Conservation (phyloP, 2,888 invertebrate species). For the Sarcophaga rosellei region DNA sequence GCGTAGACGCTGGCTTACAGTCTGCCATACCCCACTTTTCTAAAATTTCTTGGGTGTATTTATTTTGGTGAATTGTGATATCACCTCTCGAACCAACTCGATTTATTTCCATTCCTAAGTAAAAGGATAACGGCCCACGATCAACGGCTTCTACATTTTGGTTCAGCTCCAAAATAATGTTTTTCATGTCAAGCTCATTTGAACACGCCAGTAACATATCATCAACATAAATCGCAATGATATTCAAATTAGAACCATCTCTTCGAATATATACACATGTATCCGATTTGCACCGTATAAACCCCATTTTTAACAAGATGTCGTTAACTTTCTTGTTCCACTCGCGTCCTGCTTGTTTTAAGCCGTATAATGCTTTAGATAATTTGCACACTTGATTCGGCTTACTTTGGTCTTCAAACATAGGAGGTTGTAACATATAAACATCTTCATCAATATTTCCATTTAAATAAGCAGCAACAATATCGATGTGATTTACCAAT, state of each 20-base stretch:
- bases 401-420: constrained; percentile 56
- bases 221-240: no score
- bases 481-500: not conserved
- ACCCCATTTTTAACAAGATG: constrained; percentile 18
- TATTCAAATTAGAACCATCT: no score
- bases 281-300: not conserved
- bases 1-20: no score
- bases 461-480: not conserved
- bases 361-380: constrained; percentile 41
- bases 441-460: no score
- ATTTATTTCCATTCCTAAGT: constrained; percentile 46
- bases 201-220: not conserved
- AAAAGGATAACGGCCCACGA: constrained; percentile 30
- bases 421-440: not conserved
- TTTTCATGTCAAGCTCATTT: constrained; percentile 6
- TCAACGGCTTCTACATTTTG: constrained; percentile 32
- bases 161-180: constrained; percentile 2
- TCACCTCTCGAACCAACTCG: constrained; percentile 21
- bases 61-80: constrained; percentile 38
- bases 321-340: constrained; percentile 58
- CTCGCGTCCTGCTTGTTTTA: constrained; percentile 67
- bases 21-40: constrained; percentile 35
- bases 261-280: no score
- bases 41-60: constrained; percentile 34
- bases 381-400: constrained; percentile 21